Percentiles rank a stretch among this genome's conserved stretches.
Evolutionary conservation across 2,113 vertebrate species (phyloP).

Genomic region (Mastomys natalensis): DNA sequence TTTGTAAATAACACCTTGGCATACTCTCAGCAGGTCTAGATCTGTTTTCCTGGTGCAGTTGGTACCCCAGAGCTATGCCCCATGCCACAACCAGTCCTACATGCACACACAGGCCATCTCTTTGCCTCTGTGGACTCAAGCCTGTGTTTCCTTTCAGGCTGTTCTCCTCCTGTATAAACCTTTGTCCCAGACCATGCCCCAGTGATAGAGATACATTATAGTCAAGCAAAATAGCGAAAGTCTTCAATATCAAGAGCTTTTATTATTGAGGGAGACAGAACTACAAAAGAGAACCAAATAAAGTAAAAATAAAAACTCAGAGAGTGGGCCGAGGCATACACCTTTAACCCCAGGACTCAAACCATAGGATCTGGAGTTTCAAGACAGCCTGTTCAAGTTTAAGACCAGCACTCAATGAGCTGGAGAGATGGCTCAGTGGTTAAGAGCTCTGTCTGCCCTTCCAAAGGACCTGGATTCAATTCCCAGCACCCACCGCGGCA

Average conservation of each 20-base stretch:
- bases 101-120: background rate
- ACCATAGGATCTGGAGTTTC: background rate
- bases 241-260: background rate
- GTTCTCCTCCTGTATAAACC: too few relatives aligned
- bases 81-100: background rate
- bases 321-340: background rate
- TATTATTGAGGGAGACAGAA: background rate
- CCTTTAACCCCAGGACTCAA: background rate
- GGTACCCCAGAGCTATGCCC: background rate
- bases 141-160: background rate
- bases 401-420: background rate
- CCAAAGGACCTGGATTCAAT: too few relatives aligned
- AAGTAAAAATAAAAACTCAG: background rate
- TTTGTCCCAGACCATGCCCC: background rate
- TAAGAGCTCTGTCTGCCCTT: too few relatives aligned
- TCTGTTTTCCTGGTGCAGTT: background rate
- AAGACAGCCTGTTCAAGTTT: background rate
- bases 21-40: background rate
- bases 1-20: background rate
- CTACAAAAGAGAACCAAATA: background rate
- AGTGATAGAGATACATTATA: background rate
- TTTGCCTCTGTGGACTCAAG: background rate
- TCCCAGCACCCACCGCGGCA: too few relatives aligned
- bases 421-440: too few relatives aligned
- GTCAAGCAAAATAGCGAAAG: background rate